Base-by-base conservation (phyloP, 2,888 invertebrate genomes). In the Apotomis betuletana region DNA sequence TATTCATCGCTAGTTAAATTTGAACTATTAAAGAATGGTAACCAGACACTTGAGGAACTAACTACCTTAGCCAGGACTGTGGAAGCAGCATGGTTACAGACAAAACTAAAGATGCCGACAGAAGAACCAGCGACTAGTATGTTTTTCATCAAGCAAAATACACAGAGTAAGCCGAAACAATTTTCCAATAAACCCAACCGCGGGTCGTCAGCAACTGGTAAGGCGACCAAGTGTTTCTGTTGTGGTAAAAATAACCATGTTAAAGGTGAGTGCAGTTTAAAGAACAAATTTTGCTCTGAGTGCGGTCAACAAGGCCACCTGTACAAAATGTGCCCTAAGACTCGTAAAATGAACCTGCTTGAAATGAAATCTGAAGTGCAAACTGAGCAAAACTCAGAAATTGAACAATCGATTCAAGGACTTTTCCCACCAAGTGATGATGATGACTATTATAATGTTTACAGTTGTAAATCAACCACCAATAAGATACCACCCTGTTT, bases 231-330 rank as follows among this genome's bases (percentile, higher is more conserved):
- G 41, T 59, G 58, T 59, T 59, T 5, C 6, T 59, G 58, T 41
- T 59, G 58, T 41, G 58, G 58, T 13, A 59, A 59, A 9, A 59
- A 5, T 41, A 59, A 59, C n/a, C 58, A 59, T 41, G 4, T 59
- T 4, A 59, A 59, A 41, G 4, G 9, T 10, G 58, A 59, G 3
- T 59, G 58, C 38, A 44, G 44, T 3, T 60, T 60, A 44, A 44
- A 8, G 4, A 60, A 41, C 0, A 60, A 60, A 27, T 44, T 13
- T 44, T 60, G 59, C n/a, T 60, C 59, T 1, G 59, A 60, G 6
- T 60, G 41, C 38, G 59, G 59, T n/a, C 41, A 41, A 4, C 57
- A 36, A 10, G 57, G 57, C 0, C 57, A 57, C 10, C 3, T 55
- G 6, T 55, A 6, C 8, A 55, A 55, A 10, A 10, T 55, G 5